Evolutionary conservation across 2,113 vertebrate species (phyloP), one percentile per base, ranked within the genome.

Genomic region (Cettia cetti): DNA sequence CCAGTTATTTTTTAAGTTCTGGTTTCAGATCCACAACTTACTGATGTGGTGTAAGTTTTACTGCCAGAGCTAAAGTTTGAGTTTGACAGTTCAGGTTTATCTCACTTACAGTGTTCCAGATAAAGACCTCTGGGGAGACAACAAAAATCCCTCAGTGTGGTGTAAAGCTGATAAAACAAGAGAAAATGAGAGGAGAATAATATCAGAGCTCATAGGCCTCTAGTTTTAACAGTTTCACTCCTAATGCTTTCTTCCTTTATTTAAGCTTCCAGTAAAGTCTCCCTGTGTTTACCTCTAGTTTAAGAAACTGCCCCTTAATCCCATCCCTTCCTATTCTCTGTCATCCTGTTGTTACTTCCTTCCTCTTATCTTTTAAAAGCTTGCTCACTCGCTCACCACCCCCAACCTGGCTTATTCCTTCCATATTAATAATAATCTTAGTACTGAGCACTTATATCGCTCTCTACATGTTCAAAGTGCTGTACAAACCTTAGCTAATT

Each of bases 401-500:
- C 94, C 95, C 92, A 95, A 64, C 82, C 76, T 57, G 77, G 88
- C 77, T 96, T 95, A 92, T 95, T 94, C 83, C 77, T 95, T 94
- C 83, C 90, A 79, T 93, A 95, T 96, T 96, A 97, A 97, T 96
- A 96, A 96, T 97, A 97, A 95, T 97, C 96, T 96, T 95, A 87
- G 94, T 90, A 72, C 92, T 23, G 72, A 96, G 95, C 96, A 97
- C 96, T 96, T 97, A 95, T 96, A 94, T 97, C 92, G 90, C 95
- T 94, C 93, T 96, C 95, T 97, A 82, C 95, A 91, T 93, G 93
- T 96, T 96, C 96, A 93, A 95, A 97, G 95, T 97, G 95, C 95
- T 97, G 94, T 96, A 96, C 96, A 97, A 97, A 96, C 93, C 95
- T 96, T 86, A 64, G 93, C 93, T 96, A 97, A 96, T 96, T 97